Percentiles rank a stretch among this genome's conserved stretches.
Conservation (phyloP, 2,797 vertebrate genomes). For the Enteromius paludinosus region DNA sequence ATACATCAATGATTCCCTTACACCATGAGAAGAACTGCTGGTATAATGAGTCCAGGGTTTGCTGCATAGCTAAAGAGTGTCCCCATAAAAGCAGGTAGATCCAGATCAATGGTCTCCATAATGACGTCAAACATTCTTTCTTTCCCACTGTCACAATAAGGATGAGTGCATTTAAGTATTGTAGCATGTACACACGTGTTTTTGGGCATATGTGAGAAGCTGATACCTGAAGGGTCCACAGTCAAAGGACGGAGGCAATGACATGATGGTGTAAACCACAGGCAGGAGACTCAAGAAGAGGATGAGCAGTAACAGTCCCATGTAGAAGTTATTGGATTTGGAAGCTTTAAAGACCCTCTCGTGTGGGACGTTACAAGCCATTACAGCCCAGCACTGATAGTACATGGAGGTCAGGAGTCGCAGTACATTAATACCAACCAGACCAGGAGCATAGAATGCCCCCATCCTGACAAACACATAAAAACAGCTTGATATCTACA, state of each 20-base stretch:
- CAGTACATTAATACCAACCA: slow-evolving; percentile 94
- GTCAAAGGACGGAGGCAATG: slow-evolving; percentile 94
- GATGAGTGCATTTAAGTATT: slow-evolving; percentile 15
- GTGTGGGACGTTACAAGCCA: slow-evolving; percentile 96
- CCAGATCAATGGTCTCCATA: slow-evolving; percentile 91
- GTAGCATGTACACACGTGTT: slow-evolving; percentile 22
- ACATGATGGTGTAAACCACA: slow-evolving; percentile 97
- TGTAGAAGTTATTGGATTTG: slow-evolving; percentile 98
- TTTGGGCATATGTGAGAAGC: neutral
- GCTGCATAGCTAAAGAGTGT: slow-evolving; percentile 93
- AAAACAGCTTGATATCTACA: neutral
- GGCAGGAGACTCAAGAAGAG: slow-evolving; percentile 96
- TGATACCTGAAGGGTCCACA: slow-evolving; percentile 96
- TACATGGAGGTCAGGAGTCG: slow-evolving; percentile 98
- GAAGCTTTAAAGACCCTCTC: slow-evolving; percentile 97
- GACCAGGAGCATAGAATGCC: slow-evolving; percentile 95
- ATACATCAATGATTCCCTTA: slow-evolving; percentile 31
- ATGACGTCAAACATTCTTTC: slow-evolving; percentile 93
- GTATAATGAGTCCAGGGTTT: slow-evolving; percentile 96
- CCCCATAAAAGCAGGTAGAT: slow-evolving; percentile 92
- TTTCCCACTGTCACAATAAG: slow-evolving; percentile 83
- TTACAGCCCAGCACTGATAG: slow-evolving; percentile 98
- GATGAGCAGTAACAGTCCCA: slow-evolving; percentile 94
- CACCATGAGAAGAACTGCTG: slow-evolving; percentile 91
- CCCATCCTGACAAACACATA: slow-evolving; percentile 88